Evolutionary conservation across 2,888 invertebrate species (phyloP).

Genomic region (Caenorhabditis doughertyi): DNA sequence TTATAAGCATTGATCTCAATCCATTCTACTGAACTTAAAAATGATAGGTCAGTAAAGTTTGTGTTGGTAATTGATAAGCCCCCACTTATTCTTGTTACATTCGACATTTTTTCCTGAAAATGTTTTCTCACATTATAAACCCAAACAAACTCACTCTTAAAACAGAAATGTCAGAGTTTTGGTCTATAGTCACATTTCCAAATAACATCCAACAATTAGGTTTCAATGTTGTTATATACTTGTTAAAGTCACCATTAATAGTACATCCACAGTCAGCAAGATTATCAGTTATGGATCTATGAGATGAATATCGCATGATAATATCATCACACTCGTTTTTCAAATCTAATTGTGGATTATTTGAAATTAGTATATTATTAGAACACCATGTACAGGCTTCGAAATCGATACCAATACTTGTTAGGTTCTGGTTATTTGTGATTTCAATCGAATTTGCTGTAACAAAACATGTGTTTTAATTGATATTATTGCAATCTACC

Average conservation of each 20-base stretch:
- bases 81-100: slow-evolving; percentile 25
- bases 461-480: neutral
- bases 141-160: neutral
- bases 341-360: slow-evolving; percentile 25
- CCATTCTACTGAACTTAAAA: neutral
- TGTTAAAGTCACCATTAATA: slow-evolving; percentile 23
- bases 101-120: slow-evolving; percentile 27
- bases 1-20: neutral
- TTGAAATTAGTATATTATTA: neutral
- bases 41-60: slow-evolving; percentile 18
- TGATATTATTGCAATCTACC: neutral
- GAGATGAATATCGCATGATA: neutral
- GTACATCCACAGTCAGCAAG: slow-evolving; percentile 26
- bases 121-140: too few relatives aligned
- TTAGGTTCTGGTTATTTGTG: slow-evolving; percentile 21
- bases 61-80: slow-evolving; percentile 16
- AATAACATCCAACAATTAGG: slow-evolving; percentile 24
- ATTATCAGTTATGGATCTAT: slow-evolving; percentile 13
- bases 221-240: slow-evolving; percentile 8
- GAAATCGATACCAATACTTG: slow-evolving; percentile 9
- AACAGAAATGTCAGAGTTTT: slow-evolving; percentile 10
- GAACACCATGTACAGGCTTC: neutral
- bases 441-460: slow-evolving; percentile 26
- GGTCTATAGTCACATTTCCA: slow-evolving; percentile 28
- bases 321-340: slow-evolving; percentile 16